Evolutionary conservation across 2,113 vertebrate species (phyloP), one percentile per base, ranked within the genome.

Genomic region (Gopherus evgoodei): DNA sequence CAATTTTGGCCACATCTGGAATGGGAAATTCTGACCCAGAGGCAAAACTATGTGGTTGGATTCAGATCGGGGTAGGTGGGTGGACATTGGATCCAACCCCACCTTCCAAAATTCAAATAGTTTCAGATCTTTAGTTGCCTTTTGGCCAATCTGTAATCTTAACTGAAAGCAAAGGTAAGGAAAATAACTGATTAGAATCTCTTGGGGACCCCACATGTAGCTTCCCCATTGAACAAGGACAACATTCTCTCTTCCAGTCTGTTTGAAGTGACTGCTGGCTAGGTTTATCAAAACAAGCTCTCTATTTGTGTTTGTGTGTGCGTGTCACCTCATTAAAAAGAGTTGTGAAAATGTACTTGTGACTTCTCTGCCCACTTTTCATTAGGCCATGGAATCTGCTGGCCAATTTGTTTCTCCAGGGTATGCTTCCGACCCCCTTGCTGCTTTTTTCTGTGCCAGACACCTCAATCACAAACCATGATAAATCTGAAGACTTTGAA

Each of bases 131-230:
- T 81, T 31, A 35, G 78, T 72, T 90, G 81, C 65, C 49, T 92
- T 91, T 22, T 81, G 50, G 29, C 13, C 3, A 4, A 88, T 29
- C 47, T 31, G 83, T 84, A 69, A 69, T 69, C 35, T 69, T 69
- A 88, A 92, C 80, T 31, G 11, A 91, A 81, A 47, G 57, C 10
- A 89, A 44, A 76, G 56, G 87, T 53, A 6, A 90, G 83, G 93
- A 93, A 83, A 1, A 42, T 17, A 84, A 92, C 11, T 54, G 62
- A 38, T 87, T 11, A 1, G 87, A 52, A 84, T 89, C 42, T 86
- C 83, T 57, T 62, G 9, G 29, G 81, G 81, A 88, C 9, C 85
- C 31, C 85, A 87, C 44, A 92, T 11, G n/a, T 22, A 86, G 81
- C 89, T 81, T 90, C 31, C 14, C 69, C 1, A 62, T 1, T 2